Conservation (phyloP, 37 sponge, comb jelly and placozoan genomes). For the Halichondria panicea region DNA sequence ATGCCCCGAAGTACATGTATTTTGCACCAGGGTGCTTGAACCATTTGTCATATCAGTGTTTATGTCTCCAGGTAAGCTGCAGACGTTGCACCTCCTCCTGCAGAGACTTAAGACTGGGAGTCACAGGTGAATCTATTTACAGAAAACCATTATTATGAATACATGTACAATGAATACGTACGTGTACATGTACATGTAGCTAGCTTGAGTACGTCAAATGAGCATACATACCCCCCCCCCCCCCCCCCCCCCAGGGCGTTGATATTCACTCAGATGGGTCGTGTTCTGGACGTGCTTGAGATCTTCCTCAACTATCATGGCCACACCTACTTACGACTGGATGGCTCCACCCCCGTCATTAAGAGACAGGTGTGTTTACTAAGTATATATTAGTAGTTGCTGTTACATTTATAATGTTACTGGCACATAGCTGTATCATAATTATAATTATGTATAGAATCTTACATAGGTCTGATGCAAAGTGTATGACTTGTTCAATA, state of each 20-base stretch:
- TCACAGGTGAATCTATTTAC: conserved; percentile 57
- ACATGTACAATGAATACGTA: too few relatives aligned
- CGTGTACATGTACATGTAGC: too few relatives aligned
- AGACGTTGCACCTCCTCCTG: conserved; percentile 82
- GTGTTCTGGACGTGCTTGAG: conserved; percentile 95
- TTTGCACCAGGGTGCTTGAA: background rate
- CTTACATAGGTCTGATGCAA: background rate
- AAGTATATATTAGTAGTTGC: background rate
- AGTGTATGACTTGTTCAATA: background rate
- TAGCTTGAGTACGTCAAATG: too few relatives aligned
- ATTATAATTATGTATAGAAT: too few relatives aligned
- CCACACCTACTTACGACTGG: conserved; percentile 92
- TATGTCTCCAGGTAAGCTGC: conserved; percentile 81
- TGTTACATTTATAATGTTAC: too few relatives aligned
- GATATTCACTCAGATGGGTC: conserved; percentile 99
- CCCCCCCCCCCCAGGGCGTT: conserved; percentile 60
- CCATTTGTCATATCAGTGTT: background rate
- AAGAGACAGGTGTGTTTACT: conserved; percentile 75
- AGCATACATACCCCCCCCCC: conserved; percentile 1
- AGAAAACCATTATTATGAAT: too few relatives aligned
- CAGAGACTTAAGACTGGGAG: conserved; percentile 60
- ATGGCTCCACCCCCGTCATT: conserved; percentile 90
- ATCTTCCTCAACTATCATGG: conserved; percentile 98
- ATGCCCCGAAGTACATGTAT: too few relatives aligned
- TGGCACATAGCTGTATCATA: too few relatives aligned